Evolutionary conservation across 2,888 invertebrate genomes (phyloP).

Genomic region (Polydesmus complanatus): DNA sequence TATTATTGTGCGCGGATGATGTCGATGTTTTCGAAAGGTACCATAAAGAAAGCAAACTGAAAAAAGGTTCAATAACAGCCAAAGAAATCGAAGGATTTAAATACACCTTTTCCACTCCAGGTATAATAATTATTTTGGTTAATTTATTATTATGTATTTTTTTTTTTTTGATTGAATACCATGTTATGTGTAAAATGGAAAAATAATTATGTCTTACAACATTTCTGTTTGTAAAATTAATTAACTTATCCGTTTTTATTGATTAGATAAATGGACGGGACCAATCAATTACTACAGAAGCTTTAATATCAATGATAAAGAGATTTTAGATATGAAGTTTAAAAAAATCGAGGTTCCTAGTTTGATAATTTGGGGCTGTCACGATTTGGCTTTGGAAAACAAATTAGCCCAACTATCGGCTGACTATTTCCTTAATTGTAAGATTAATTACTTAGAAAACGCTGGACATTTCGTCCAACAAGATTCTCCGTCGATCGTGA

Average conservation of each 20-base stretch:
- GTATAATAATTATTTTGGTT: too few relatives aligned
- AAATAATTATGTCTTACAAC: too few relatives aligned
- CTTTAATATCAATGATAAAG: too few relatives aligned
- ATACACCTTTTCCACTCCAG: conserved; percentile 52
- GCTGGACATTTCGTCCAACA: conserved; percentile 63
- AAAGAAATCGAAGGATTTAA: conserved; percentile 59
- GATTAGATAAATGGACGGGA: conserved; percentile 56
- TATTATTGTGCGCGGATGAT: conserved; percentile 47
- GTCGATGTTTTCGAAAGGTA: conserved; percentile 44
- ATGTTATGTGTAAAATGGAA: too few relatives aligned
- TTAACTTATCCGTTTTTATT: conserved; percentile 12
- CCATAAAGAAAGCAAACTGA: too few relatives aligned
- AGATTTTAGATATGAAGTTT: too few relatives aligned
- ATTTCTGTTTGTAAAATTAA: too few relatives aligned
- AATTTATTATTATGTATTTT: too few relatives aligned
- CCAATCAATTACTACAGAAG: conserved; percentile 60
- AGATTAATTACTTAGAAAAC: conserved; percentile 47
- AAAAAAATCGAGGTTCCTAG: conserved; percentile 22
- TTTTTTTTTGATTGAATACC: too few relatives aligned
- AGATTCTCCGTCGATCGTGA: conserved; percentile 50
- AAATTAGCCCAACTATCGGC: conserved; percentile 50
- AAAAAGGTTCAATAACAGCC: conserved; percentile 28
- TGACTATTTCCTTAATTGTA: conserved; percentile 47
- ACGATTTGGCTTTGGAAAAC: conserved; percentile 43
- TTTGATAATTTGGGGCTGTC: conserved; percentile 41